Evolutionary conservation across 2,113 vertebrate genomes (phyloP).

Genomic region (Andinoacara biseriatus): DNA sequence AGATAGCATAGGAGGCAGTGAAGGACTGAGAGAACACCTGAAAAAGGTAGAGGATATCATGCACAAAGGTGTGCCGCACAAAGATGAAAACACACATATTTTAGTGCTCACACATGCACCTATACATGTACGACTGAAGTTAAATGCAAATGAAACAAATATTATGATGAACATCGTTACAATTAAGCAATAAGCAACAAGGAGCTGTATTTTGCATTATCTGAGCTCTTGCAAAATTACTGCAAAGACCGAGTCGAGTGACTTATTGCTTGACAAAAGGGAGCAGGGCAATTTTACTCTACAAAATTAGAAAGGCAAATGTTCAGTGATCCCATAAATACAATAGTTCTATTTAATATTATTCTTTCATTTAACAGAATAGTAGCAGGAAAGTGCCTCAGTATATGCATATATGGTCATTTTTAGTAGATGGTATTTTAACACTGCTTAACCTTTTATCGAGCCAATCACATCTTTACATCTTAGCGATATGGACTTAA

Average conservation of each 20-base stretch:
- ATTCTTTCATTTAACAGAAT: neutral
- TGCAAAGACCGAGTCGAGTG: neutral
- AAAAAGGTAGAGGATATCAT: conserved; percentile 80
- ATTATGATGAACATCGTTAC: neutral
- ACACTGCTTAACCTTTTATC: neutral
- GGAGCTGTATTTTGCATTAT: conserved; percentile 6
- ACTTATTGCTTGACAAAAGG: conserved; percentile 6
- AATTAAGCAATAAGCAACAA: conserved; percentile 14
- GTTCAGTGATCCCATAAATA: neutral
- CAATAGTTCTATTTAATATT: conserved; percentile 2
- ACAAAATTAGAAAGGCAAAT: neutral
- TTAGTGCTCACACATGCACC: conserved; percentile 49
- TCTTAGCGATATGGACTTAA: neutral
- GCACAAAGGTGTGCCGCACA: conserved; percentile 66
- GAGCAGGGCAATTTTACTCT: neutral
- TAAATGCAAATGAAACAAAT: conserved; percentile 32
- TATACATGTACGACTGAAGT: conserved; percentile 11
- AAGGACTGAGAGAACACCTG: conserved; percentile 87
- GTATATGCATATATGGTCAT: neutral
- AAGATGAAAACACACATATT: conserved; percentile 51
- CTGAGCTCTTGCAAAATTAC: neutral
- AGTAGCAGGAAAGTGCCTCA: neutral
- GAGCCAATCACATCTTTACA: conserved; percentile 9
- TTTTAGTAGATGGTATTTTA: neutral
- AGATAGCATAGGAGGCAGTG: conserved; percentile 84